Conservation (phyloP, 1,140 invertebrate genomes). For the Condylostylus longicornis region DNA sequence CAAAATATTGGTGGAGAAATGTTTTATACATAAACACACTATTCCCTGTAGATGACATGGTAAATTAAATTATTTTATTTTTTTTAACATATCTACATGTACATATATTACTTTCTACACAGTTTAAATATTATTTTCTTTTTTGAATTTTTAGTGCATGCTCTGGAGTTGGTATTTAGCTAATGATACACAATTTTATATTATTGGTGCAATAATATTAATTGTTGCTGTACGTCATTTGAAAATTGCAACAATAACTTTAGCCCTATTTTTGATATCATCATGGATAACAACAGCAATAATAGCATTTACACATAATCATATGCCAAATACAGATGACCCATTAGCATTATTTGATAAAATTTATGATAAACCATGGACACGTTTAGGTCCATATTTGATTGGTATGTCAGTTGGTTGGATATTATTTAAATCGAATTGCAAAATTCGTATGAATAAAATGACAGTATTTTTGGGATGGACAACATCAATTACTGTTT, state of each 20-base stretch:
- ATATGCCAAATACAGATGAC: conserved; percentile 63
- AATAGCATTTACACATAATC: conserved; percentile 61
- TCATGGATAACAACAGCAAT: conserved; percentile 65
- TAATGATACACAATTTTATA: conserved; percentile 72
- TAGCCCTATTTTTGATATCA: conserved; percentile 49
- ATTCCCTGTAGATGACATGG: conserved; percentile 74
- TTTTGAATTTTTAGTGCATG: conserved; percentile 56
- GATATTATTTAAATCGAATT: conserved; percentile 66
- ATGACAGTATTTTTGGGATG: conserved; percentile 54
- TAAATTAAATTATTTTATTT: conserved; percentile 29
- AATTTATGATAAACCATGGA: conserved; percentile 80
- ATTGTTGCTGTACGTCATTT: conserved; percentile 59
- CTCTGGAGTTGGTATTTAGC: conserved; percentile 81
- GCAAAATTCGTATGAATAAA: conserved; percentile 58
- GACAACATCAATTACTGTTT: conserved; percentile 43
- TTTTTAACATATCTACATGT: conserved; percentile 4
- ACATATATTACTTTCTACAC: not conserved
- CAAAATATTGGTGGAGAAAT: conserved; percentile 76
- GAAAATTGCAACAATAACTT: conserved; percentile 46
- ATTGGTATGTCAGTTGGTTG: conserved; percentile 72
- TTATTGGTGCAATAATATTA: conserved; percentile 59
- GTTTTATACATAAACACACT: conserved; percentile 69
- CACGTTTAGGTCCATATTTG: conserved; percentile 61
- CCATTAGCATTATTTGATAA: conserved; percentile 71
- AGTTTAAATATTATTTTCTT: conserved; percentile 2